Percentiles rank a stretch among this genome's conserved stretches.
Conservation (phyloP, 2,113 vertebrate genomes). For the Onychostoma macrolepis region DNA sequence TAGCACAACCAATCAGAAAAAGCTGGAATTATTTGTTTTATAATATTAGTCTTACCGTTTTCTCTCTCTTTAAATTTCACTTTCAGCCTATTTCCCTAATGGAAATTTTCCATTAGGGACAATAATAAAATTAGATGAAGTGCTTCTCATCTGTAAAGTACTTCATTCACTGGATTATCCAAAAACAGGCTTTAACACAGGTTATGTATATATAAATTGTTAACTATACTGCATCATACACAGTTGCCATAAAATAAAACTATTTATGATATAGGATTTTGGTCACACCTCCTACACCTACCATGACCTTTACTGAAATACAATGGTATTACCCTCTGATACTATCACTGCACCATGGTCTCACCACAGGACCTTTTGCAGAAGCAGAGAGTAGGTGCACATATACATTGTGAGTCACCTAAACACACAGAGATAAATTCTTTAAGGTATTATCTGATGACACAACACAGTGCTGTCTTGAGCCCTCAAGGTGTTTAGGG, state of each 20-base stretch:
- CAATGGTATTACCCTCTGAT: neutral
- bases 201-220: neutral
- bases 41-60: neutral
- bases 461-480: neutral
- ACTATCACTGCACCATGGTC: too few relatives aligned
- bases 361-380: neutral
- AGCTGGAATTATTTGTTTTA: neutral
- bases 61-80: neutral
- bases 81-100: neutral
- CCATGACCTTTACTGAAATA: neutral
- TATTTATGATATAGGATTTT: neutral
- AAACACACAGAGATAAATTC: neutral
- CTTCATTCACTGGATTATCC: neutral
- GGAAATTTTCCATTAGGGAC: too few relatives aligned
- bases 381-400: neutral
- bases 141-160: neutral
- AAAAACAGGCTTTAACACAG: neutral
- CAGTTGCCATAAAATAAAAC: neutral
- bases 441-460: neutral
- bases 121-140: neutral
- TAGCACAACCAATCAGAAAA: neutral
- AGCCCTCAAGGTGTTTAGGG: neutral
- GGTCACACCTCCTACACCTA: neutral
- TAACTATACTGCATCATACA: neutral
- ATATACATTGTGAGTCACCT: neutral